A percentile compares a stretch with the other conserved stretches of the same genome.
These are phyloP conservation scores for Mya arenaria DNA, from an alignment of 1,140 invertebrate species.

Conservation along the genomic window DNA sequence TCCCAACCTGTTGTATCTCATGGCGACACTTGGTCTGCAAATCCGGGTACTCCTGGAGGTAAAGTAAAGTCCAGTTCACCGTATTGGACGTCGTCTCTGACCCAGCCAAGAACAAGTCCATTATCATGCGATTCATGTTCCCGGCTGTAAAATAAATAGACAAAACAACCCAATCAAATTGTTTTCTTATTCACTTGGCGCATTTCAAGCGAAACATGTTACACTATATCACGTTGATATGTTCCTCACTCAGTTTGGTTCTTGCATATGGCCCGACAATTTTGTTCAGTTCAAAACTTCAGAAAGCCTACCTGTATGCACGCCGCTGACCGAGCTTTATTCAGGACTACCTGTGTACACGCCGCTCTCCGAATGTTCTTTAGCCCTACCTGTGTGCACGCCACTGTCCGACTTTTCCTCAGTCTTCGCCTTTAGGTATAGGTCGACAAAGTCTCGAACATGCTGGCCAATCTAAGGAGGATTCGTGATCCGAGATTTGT, in stretches of 20 bases:
- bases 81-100: constrained; percentile 93
- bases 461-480: constrained; percentile 22
- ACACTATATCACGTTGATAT: too few relatives aligned
- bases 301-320: too few relatives aligned
- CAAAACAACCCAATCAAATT: not conserved
- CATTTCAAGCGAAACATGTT: too few relatives aligned
- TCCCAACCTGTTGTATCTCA: constrained; percentile 85
- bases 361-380: too few relatives aligned
- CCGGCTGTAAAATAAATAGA: constrained; percentile 39
- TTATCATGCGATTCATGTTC: constrained; percentile 53
- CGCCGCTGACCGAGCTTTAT: too few relatives aligned
- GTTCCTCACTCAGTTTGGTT: too few relatives aligned
- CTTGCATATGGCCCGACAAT: too few relatives aligned
- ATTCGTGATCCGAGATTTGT: constrained; percentile 4
- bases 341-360: too few relatives aligned
- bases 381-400: too few relatives aligned
- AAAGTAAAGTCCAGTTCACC: constrained; percentile 92
- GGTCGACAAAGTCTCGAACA: constrained; percentile 34
- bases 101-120: constrained; percentile 93
- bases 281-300: too few relatives aligned
- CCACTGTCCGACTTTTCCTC: too few relatives aligned
- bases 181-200: too few relatives aligned
- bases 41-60: constrained; percentile 88
- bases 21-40: constrained; percentile 90
- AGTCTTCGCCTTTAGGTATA: not conserved